These are phyloP conservation scores for Axinella damicornis DNA, from an alignment of 37 sponge, comb jelly and placozoan species.

Conservation along the genomic window DNA sequence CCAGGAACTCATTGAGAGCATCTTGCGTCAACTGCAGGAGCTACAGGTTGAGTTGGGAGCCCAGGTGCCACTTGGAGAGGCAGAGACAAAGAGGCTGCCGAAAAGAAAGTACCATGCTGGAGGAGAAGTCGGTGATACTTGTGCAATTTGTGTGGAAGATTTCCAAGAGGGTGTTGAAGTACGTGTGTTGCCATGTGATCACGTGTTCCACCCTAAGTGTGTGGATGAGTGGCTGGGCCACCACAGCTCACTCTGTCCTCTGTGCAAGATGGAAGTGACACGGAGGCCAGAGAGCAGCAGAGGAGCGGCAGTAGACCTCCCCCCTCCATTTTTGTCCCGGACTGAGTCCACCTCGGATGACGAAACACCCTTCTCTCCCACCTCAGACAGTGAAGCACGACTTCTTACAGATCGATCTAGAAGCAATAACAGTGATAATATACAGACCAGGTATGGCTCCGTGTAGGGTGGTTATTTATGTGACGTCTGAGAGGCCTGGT, in stretches of 20 bases:
- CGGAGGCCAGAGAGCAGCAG: neutral
- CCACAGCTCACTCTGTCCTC: constrained; percentile 61
- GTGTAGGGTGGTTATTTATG: too few relatives aligned
- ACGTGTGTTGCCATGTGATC: constrained; percentile 57
- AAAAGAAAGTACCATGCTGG: neutral
- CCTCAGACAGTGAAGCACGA: too few relatives aligned
- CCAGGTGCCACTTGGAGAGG: constrained; percentile 52
- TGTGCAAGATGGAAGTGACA: constrained; percentile 50
- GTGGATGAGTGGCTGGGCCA: constrained; percentile 70
- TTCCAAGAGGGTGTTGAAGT: constrained; percentile 33
- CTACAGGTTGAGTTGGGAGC: constrained; percentile 38
- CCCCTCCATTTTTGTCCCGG: too few relatives aligned
- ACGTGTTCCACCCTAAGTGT: constrained; percentile 63
- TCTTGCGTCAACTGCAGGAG: constrained; percentile 58
- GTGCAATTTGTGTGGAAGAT: constrained; percentile 71
- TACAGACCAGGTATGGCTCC: too few relatives aligned
- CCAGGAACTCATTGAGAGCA: constrained; percentile 67
- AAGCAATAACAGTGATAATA: too few relatives aligned
- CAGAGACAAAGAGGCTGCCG: constrained; percentile 29
- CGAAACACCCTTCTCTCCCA: too few relatives aligned
- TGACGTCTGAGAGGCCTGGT: too few relatives aligned
- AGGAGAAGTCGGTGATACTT: neutral
- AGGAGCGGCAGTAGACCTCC: too few relatives aligned
- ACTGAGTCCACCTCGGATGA: too few relatives aligned
- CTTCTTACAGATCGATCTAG: too few relatives aligned